Evolutionary conservation across 1,140 invertebrate species (phyloP).

Genomic region (Tribolium castaneum): DNA sequence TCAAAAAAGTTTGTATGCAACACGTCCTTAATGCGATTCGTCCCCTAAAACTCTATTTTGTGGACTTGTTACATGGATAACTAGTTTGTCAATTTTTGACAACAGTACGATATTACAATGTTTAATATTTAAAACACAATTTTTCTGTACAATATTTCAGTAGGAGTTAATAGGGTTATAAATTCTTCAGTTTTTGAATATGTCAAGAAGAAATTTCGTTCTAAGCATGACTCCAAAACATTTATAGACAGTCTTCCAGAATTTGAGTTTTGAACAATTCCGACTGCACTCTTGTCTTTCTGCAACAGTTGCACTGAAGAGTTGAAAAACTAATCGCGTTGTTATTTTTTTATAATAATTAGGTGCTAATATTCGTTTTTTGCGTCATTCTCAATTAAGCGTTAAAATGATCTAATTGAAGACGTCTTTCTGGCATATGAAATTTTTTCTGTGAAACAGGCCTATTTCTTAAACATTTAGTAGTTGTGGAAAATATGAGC

Average conservation of each 20-base stretch:
- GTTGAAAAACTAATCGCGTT: not conserved
- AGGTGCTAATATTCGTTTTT: not conserved
- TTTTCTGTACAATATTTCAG: not conserved
- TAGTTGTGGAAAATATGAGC: constrained; percentile 11
- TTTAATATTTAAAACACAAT: constrained; percentile 43
- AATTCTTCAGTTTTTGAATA: constrained; percentile 36
- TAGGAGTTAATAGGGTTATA: constrained; percentile 1
- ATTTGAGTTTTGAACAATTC: not conserved
- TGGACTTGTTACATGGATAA: too few species aligned
- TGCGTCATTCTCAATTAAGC: not conserved
- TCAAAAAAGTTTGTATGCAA: too few species aligned
- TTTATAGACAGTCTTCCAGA: not conserved
- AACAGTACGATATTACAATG: too few species aligned
- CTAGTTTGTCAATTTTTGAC: too few species aligned
- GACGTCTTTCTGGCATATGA: not conserved
- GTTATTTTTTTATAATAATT: too few species aligned
- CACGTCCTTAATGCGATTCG: too few species aligned
- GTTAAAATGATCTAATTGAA: not conserved
- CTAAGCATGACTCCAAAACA: not conserved
- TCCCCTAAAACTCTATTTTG: too few species aligned
- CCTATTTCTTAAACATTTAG: constrained; percentile 12
- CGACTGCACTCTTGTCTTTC: not conserved
- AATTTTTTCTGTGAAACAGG: not conserved
- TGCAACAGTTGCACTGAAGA: constrained; percentile 13
- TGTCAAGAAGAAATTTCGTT: not conserved